Evolutionary conservation across 30 jellyfish, hydroid and myxozoan genomes (phyloP).

Genomic region (Nemopilema nomurai): DNA sequence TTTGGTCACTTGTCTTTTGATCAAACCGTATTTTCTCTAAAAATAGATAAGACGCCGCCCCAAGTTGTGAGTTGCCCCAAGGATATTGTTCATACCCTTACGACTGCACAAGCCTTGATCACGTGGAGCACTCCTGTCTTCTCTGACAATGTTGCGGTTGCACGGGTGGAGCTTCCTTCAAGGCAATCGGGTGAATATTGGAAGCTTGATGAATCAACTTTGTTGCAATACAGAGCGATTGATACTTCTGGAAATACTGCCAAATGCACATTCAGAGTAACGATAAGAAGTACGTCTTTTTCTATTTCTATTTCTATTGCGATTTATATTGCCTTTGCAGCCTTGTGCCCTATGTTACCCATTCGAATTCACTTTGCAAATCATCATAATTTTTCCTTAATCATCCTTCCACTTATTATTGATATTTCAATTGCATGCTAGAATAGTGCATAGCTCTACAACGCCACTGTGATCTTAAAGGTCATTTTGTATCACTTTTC

Average conservation of each 20-base stretch:
- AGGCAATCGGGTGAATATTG: constrained; percentile 65
- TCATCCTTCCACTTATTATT: neutral
- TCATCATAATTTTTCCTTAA: neutral
- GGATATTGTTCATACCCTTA: constrained; percentile 58
- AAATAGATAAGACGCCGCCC: constrained; percentile 89
- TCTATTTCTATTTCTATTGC: neutral
- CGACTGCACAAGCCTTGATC: constrained; percentile 21
- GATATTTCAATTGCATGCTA: too few species aligned
- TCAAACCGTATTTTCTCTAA: neutral
- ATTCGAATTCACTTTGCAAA: too few species aligned
- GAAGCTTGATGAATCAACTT: constrained; percentile 58
- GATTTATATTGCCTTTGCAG: too few species aligned
- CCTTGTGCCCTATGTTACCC: too few species aligned
- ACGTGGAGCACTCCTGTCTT: constrained; percentile 82
- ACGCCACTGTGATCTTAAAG: too few species aligned
- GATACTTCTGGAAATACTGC: constrained; percentile 90
- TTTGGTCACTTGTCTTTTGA: too few species aligned
- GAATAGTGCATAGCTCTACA: too few species aligned
- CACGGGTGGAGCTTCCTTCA: constrained; percentile 53
- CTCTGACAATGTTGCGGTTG: constrained; percentile 85
- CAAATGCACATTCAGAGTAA: constrained; percentile 82
- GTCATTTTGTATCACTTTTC: too few species aligned
- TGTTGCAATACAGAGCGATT: constrained; percentile 78
- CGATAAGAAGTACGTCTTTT: constrained; percentile 75
- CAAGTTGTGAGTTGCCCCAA: constrained; percentile 73